Percentiles rank a stretch among this genome's conserved stretches.
Conservation (phyloP, 2,888 invertebrate genomes). For the Vannuccia rotundouncinata region DNA sequence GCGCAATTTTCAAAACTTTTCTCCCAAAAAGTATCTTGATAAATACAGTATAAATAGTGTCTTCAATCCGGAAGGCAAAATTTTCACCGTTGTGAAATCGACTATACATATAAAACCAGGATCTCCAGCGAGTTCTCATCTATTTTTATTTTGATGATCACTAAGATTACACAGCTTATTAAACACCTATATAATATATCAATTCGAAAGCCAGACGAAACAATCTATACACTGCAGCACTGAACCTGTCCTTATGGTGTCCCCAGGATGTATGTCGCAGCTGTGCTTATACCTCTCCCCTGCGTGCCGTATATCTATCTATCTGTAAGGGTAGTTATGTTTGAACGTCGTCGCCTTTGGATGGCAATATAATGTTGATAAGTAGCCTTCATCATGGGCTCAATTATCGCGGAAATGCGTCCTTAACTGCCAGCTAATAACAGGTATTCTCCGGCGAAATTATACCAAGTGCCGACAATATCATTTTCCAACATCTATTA, state of each 20-base stretch:
- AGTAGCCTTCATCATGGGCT: background rate
- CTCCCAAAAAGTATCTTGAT: conserved; percentile 11
- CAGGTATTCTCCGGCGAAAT: background rate
- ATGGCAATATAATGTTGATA: background rate
- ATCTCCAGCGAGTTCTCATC: no score
- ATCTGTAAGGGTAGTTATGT: background rate
- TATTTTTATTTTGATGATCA: no score
- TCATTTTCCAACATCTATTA: background rate
- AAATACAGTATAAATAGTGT: conserved; percentile 13
- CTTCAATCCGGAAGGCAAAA: background rate
- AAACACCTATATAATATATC: no score
- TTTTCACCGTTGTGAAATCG: background rate
- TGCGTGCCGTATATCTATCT: no score
- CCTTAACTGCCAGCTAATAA: conserved; percentile 14
- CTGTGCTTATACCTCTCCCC: no score
- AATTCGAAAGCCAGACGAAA: no score
- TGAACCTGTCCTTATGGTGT: background rate
- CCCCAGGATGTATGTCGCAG: no score
- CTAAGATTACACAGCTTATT: no score
- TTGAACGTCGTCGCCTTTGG: background rate
- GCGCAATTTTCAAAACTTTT: conserved; percentile 23
- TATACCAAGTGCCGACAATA: background rate
- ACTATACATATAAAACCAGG: no score
- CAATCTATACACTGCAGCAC: no score
- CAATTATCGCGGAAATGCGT: conserved; percentile 8